Percentiles rank a stretch among this genome's conserved stretches.
phyloP scores from a whole-genome alignment of 2,888 invertebrate species.

The Standfussiana lucernea region DNA sequence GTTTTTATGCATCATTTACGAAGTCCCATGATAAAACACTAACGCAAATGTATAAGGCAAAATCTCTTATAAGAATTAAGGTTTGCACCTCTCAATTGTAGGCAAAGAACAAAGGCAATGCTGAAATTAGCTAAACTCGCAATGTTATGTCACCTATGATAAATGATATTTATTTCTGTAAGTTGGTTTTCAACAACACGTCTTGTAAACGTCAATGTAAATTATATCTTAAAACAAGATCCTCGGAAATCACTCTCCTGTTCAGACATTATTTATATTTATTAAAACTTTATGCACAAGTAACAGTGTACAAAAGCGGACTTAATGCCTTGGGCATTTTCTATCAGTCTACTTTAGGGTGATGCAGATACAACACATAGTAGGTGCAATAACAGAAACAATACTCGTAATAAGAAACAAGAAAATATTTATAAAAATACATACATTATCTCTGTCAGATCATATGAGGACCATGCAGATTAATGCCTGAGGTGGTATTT shows the following conservation, averaged over 20 bases:
- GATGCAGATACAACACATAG: neutral
- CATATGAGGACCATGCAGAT: neutral
- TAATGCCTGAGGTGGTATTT: neutral
- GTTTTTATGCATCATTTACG: conserved; percentile 25
- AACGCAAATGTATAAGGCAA: neutral
- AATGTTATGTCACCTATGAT: neutral
- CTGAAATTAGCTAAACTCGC: neutral
- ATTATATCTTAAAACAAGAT: neutral
- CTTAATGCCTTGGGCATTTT: neutral
- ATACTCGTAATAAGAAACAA: too few relatives aligned
- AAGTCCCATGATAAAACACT: neutral
- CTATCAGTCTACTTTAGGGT: neutral
- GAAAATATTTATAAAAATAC: neutral
- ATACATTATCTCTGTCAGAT: neutral
- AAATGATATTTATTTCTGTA: neutral
- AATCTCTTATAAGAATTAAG: neutral
- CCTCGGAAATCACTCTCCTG: neutral
- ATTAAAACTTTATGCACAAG: neutral
- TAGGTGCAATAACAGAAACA: neutral
- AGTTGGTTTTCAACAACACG: neutral
- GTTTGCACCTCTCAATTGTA: neutral
- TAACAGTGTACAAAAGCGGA: neutral
- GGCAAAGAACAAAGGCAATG: neutral
- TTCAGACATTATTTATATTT: neutral
- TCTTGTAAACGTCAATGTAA: neutral